Base-by-base conservation (phyloP, 2,113 vertebrate genomes). In the Platysteira castanea region DNA sequence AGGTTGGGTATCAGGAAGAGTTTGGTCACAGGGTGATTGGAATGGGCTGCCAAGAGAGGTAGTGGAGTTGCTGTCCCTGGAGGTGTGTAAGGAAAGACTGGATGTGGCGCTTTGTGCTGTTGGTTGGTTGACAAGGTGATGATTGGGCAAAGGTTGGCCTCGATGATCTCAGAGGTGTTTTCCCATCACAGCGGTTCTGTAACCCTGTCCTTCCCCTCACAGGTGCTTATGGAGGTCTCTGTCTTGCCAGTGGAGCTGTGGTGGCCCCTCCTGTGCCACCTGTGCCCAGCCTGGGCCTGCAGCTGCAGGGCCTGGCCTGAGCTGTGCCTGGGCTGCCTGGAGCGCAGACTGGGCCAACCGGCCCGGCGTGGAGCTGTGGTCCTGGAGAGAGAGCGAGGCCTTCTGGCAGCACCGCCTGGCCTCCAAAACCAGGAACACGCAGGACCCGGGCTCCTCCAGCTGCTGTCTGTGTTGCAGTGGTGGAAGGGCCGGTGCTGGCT, bases 231-330 rank as follows among this genome's bases (percentile, higher is more conserved):
- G 99, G 99, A 99, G 96, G 96, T 96, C 98, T 9, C 95, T 99
- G 53, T 95, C 67, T 98, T 99, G 80, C 98, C n/a, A 0, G 89
- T 98, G 96, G 99, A 99, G 98, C 97, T 99, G 76, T 99, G 98
- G 98, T 98, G 98, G 90, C 96, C 99, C 70, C 98, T 99, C 78
- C 89, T 99, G 60, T 98, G 98, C 54, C 99, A 98, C 84, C 95
- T 99, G 41, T 97, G 97, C 46, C 98, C 98, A 1, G 99, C 95
- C 97, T 99, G 89, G 98, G 99, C 84, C 90, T 99, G 99, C 97
- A 98, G 99, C 96, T 99, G 98, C 97, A 97, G 98, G 37, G 98
- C 98, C 35, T 99, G 99, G 98, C 86, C 97, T 0, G 97, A 99
- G 22, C 97, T 98, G 20, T 99, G 99, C 84, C 96, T 99, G 42